Base-by-base conservation (phyloP, 2,797 vertebrate species). In the Danionella dracula region DNA sequence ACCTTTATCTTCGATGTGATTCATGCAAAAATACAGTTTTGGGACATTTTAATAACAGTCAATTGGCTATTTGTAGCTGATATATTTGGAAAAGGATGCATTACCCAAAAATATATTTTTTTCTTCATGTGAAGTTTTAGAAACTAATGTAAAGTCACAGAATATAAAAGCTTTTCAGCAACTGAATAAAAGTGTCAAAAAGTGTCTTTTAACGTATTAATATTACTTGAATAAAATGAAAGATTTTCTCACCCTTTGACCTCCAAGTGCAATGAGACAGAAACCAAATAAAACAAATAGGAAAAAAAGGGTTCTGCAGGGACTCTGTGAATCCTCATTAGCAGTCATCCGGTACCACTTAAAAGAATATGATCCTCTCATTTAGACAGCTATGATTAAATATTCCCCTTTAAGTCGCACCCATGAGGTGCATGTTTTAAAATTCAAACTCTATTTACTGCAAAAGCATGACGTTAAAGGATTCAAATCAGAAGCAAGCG, bases 231-330 rank as follows among this genome's bases (percentile, higher is more conserved):
- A 27, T 27, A 34, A 81, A 81, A 80, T 77, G 79, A 80, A 84
- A 81, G 66, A 80, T 81, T 77, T 77, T 83, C 80, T 86, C 83
- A 85, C 78, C 83, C 79, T 66, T 59, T 83, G 90, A 88, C 88
- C 85, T 84, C 66, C 68, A 27, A 75, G 80, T 83, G 76, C 84
- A 71, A 75, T 63, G 48, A 77, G 49, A 68, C 48, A 59, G 53
- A 73, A 66, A 61, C 15, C 62, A 72, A 71, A 76, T 75, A 70
- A 72, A 70, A 73, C 65, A 80, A 63, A 51, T 88, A 88, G 88
- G 87, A 82, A 88, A 89, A 60, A 35, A 64, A 83, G 85, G 71
- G 84, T 85, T 73, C 76, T 76, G 71, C 38, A 41, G 77, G 74
- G 71, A 77, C 75, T 70, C 63, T 42, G 35, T 69, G 69, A 73